These are phyloP conservation scores for Eutrigla gurnardus DNA, from an alignment of 2,797 vertebrate species.

Conservation along the genomic window DNA sequence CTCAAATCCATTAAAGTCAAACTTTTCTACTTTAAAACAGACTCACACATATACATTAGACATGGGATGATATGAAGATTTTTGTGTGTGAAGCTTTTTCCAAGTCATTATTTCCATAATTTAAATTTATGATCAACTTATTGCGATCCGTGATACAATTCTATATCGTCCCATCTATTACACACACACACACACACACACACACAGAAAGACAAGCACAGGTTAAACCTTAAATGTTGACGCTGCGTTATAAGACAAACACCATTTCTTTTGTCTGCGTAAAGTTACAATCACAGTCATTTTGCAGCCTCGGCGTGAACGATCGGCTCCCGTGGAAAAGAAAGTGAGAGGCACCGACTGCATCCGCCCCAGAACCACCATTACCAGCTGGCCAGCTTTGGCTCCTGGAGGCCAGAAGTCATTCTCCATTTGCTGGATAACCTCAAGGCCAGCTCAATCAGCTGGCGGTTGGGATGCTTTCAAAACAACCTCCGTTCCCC, in stretches of 20 bases:
- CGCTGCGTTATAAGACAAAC: neutral
- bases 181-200: neutral
- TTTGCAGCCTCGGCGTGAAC: conserved; percentile 6
- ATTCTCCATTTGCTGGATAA: conserved; percentile 65
- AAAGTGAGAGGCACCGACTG: neutral
- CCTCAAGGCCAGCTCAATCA: conserved; percentile 75
- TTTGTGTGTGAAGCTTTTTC: too few relatives aligned
- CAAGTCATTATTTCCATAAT: too few relatives aligned
- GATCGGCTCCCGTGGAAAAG: conserved; percentile 15
- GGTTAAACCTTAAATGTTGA: neutral
- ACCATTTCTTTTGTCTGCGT: neutral
- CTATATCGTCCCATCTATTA: neutral
- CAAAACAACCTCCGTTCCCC: conserved; percentile 61
- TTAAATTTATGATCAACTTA: too few relatives aligned
- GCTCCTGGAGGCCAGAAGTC: conserved; percentile 58
- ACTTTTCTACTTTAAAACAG: too few relatives aligned
- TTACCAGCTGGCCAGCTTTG: conserved; percentile 46
- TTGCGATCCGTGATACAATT: too few relatives aligned
- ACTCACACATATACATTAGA: too few relatives aligned
- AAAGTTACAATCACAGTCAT: conserved; percentile 2
- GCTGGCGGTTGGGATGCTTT: conserved; percentile 67
- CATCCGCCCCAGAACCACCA: conserved; percentile 31
- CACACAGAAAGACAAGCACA: neutral
- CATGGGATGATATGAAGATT: too few relatives aligned
- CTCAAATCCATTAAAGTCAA: neutral